Conservation (phyloP, 2,888 invertebrate genomes). For the Patella ulyssiponensis region DNA sequence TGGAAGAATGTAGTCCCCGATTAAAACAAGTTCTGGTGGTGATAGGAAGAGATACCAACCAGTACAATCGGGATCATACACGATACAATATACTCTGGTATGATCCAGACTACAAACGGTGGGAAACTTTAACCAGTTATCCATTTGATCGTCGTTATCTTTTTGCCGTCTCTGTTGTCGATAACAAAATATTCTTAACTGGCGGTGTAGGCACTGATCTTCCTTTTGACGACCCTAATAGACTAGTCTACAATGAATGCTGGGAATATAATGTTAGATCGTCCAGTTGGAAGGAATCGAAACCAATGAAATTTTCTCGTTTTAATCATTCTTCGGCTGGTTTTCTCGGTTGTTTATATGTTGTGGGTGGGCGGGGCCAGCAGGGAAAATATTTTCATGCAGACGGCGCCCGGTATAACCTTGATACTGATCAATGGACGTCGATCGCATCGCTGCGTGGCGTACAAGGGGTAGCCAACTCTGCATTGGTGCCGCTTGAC, state of each 20-base stretch:
- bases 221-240: conserved; percentile 14
- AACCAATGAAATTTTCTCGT: conserved; percentile 23
- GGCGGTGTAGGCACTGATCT: conserved; percentile 27
- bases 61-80: neutral
- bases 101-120: conserved; percentile 18
- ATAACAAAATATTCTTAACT: conserved; percentile 29
- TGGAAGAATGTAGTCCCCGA: neutral
- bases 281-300: conserved; percentile 23
- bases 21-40: conserved; percentile 27
- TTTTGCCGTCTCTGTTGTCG: conserved; percentile 19
- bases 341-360: conserved; percentile 25
- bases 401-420: conserved; percentile 31
- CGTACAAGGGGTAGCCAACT: conserved; percentile 31
- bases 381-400: conserved; percentile 13
- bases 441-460: conserved; percentile 17
- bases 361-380: conserved; percentile 29
- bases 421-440: conserved; percentile 33
- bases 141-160: conserved; percentile 28
- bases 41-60: conserved; percentile 28
- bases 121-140: conserved; percentile 25
- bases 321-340: conserved; percentile 31
- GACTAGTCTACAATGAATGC: conserved; percentile 24
- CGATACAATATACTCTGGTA: conserved; percentile 23
- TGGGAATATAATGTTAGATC: conserved; percentile 23
- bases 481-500: conserved; percentile 29